Evolutionary conservation across 2,113 vertebrate species (phyloP).

Genomic region (Tachysurus fulvidraco): DNA sequence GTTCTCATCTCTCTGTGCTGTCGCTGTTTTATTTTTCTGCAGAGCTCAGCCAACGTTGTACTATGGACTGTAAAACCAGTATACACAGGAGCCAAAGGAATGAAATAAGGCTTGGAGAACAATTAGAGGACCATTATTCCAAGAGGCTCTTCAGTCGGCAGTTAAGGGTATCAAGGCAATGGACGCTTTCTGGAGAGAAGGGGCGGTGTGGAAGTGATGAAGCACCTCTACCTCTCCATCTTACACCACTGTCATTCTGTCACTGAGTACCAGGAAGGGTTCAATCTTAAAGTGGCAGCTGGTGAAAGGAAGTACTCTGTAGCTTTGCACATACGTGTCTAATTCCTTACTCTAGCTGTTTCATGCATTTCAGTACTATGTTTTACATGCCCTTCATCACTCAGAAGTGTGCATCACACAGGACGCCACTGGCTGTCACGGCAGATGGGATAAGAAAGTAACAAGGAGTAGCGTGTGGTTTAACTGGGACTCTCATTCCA

Average conservation of each 20-base stretch:
- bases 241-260: background rate
- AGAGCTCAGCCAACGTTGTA: background rate
- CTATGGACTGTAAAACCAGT: background rate
- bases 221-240: background rate
- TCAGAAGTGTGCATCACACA: background rate
- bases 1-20: constrained; percentile 11
- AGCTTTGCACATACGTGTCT: background rate
- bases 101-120: constrained; percentile 12
- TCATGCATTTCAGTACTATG: background rate
- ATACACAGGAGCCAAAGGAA: background rate
- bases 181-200: background rate
- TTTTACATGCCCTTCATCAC: background rate
- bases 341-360: background rate
- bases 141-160: constrained; percentile 22
- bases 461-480: background rate
- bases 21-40: background rate
- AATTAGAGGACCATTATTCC: constrained; percentile 33
- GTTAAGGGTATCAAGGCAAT: background rate
- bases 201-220: background rate
- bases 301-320: background rate
- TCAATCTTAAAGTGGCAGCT: constrained; percentile 1
- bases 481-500: background rate
- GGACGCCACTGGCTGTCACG: background rate
- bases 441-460: background rate
- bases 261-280: background rate